Conservation (phyloP, 2,797 vertebrate genomes). For the Girardinus metallicus region DNA sequence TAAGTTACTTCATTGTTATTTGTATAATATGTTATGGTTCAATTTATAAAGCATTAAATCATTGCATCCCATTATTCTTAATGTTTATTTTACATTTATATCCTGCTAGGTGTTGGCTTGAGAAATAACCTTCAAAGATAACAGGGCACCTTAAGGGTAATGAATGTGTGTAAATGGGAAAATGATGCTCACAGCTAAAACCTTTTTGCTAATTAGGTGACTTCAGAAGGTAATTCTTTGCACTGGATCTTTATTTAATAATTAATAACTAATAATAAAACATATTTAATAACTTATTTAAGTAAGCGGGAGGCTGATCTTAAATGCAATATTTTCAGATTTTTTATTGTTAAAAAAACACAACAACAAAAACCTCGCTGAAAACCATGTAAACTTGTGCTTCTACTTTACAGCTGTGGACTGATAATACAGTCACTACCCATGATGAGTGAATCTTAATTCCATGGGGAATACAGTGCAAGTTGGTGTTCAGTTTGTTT, state of each 20-base stretch:
- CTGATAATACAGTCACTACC: background rate
- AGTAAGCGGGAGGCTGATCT: background rate
- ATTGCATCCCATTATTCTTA: background rate
- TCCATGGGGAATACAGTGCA: background rate
- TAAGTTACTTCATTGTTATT: background rate
- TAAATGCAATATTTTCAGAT: background rate
- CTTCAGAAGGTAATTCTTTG: background rate
- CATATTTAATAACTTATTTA: background rate
- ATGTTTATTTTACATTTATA: background rate
- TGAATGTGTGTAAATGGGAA: background rate
- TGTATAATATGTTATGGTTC: background rate
- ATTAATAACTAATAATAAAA: background rate
- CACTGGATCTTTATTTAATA: background rate
- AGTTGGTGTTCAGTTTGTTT: background rate
- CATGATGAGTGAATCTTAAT: background rate
- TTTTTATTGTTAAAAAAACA: background rate
- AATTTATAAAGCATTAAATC: background rate
- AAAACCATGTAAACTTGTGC: background rate
- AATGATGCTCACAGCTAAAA: background rate
- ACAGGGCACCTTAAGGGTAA: background rate
- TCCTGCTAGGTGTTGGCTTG: background rate
- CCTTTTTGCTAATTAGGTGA: background rate
- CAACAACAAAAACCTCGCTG: background rate
- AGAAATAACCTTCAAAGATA: background rate
- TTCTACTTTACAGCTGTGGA: background rate